Base-by-base conservation (phyloP, 2,113 vertebrate species). In the Arothron firmamentum region DNA sequence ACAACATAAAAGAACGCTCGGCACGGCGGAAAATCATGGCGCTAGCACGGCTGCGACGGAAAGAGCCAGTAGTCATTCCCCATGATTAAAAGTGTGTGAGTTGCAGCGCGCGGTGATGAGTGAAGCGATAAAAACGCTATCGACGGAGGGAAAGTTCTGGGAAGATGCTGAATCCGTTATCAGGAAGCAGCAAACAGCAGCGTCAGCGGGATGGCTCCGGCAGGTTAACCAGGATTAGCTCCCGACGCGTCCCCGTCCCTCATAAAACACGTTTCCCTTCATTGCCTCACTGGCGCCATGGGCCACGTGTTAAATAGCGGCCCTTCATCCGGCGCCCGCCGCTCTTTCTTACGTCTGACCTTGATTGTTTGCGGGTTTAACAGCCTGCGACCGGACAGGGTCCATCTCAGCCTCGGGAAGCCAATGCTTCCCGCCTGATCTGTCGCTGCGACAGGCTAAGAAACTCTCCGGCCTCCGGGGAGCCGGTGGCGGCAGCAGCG, bases 351-450 rank as follows among this genome's bases (percentile, higher is more conserved):
- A 21, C 59, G 15, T 56, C 20, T 84, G 87, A 88, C 87, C 85
- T 90, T 90, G 87, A 84, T 63, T 66, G 74, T 75, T 75, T 79
- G 52, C 56, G 73, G 68, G 80, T 85, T 84, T 86, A 75, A 78
- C 64, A 52, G 62, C 48, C 70, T 14, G 60, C 67, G 53, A 71
- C 63, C 66, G 68, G 75, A 85, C 82, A 68, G 82, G 77, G 83
- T 81, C 78, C 69, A 23, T 75, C 65, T 70, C 67, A 28, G 73
- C 82, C 74, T 64, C 56, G 0, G 78, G 85, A 80, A 79, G 56
- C 67, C 59, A 67, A 75, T 75, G 74, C 70, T 38, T 12, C 10
- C 34, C 8, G 4, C 11, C 34, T 11, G 34, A 9, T 38, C 9
- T 1, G 2, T 1, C 11, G 34, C 9, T 38, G 34, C 34, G 61